Evolutionary conservation across 1,140 invertebrate genomes (phyloP), one percentile per base, ranked within the genome.

Genomic region (Bombus breviceps): DNA sequence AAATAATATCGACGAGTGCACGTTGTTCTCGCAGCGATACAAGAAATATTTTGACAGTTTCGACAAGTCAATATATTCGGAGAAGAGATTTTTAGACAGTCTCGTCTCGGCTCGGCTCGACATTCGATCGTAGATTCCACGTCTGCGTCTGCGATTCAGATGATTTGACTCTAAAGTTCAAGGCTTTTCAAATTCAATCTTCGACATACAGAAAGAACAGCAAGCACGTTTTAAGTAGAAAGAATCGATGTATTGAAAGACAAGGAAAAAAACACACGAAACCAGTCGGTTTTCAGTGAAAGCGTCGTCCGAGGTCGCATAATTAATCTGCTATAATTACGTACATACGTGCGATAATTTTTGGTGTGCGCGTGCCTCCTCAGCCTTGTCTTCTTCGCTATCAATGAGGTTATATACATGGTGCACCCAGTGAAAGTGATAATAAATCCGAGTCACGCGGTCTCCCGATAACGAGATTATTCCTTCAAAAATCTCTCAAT

Each of bases 271-370:
- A 1, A 22, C 47, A 8, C 28, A 13, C 47, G 28, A 18, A 82
- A 47, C 57, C 57, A 28, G 39, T 47, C 25, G 5, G 9, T 47
- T 82, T 66, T 13, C 32, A 66, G 72, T 39, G 81, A 82, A 82
- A 82, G 81, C n/a, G 13, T 39, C 59, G 32, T 15, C 4, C 32
- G 39, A 39, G 53, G 59, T 66, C 72, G 72, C 22, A 64, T 39
- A 53, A 83, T 83, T 83, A 83, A 83, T 62, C 53, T 32, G 69
- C 53, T 18, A 43, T 66, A 83, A 83, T 76, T 76, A 75, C 37
- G 32, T 62, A 37, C 5, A n/a, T 22, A 4, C 37, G 37, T 2
- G 18, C 28, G 81, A 75, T 82, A 82, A 75, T 39, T 47, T 37
- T 43, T 62, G 28, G 57, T 15, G 41, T n/a, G 18, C 13, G 18